Base-by-base conservation (phyloP, 2,888 invertebrate genomes). In the Rhagonycha fulva region DNA sequence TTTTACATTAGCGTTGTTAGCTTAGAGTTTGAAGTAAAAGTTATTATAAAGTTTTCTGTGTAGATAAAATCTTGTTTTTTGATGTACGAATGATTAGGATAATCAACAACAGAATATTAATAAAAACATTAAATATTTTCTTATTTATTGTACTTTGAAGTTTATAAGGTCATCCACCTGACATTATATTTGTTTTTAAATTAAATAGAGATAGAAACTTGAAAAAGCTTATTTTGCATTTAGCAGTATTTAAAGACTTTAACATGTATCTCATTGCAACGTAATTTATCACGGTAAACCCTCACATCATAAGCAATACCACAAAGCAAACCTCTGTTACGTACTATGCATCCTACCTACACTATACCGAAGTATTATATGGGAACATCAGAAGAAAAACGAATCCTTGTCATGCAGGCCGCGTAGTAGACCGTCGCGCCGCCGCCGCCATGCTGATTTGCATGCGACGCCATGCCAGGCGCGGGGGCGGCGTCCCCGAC, bases 401-500 rank as follows among this genome's bases (percentile, higher is more conserved):
- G 61, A 81, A 77, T 74, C 79, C 78, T 85, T 87, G 90, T 90
- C 89, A 91, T 91, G 91, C 91, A 89, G 90, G 90, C 89, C 89
- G 89, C 91, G 89, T 90, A 90, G 90, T 89, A 91, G 90, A 89
- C 89, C 86, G 87, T 89, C 90, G 90, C 84, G 82, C 84, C 81
- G 81, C 84, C 88, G 89, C 89, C 90, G 90, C 90, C 90, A 90
- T 90, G 89, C 90, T 90, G 90, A 90, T 90, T 90, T 90, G 90
- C 90, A 90, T 90, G 89, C 90, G 90, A 90, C 90, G 90, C 90
- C 90, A 90, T 89, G 89, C 88, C 89, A 87, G 88, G 83, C 81
- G 84, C 83, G 84, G 84, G 85, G 84, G 87, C 84, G 86, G 84
- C 84, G 84, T 82, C 84, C 83, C 82, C 83, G 78, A 80, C 84